Conservation (phyloP, 2,797 vertebrate species). For the Eleutherodactylus coqui region DNA sequence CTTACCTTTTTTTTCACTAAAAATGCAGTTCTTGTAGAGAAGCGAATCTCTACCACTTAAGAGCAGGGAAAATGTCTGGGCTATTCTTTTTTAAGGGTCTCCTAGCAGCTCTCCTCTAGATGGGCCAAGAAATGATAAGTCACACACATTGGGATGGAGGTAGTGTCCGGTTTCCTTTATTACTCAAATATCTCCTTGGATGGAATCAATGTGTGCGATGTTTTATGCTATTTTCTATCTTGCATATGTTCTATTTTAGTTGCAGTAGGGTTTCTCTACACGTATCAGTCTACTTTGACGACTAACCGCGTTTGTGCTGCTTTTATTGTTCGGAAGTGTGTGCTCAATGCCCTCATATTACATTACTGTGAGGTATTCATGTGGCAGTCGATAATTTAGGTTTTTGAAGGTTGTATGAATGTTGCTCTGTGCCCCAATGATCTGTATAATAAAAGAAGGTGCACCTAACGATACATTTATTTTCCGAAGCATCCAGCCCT, state of each 20-base stretch:
- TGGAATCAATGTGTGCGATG: too few relatives aligned
- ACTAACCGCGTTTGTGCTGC: not conserved
- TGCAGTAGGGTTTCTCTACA: not conserved
- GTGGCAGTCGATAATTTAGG: not conserved
- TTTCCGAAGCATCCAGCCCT: conserved; percentile 37
- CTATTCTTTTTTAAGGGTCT: too few relatives aligned
- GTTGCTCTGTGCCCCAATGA: not conserved
- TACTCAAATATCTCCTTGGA: not conserved
- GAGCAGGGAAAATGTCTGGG: too few relatives aligned
- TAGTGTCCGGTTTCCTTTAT: not conserved
- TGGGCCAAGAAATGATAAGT: too few relatives aligned
- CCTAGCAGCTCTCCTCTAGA: too few relatives aligned
- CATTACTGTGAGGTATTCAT: not conserved
- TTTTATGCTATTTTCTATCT: not conserved
- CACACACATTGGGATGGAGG: not conserved
- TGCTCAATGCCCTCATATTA: not conserved
- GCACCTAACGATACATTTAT: conserved; percentile 26
- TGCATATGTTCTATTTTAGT: not conserved
- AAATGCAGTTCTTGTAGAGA: too few relatives aligned
- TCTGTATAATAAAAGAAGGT: conserved; percentile 16
- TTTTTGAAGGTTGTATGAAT: conserved; percentile 2
- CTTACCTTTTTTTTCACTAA: too few relatives aligned
- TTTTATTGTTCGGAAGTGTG: not conserved
- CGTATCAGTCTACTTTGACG: not conserved
- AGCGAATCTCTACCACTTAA: too few relatives aligned